These are phyloP conservation scores for Caenorhabditis imperialis DNA, from an alignment of 2,888 invertebrate genomes.

Conservation along the genomic window DNA sequence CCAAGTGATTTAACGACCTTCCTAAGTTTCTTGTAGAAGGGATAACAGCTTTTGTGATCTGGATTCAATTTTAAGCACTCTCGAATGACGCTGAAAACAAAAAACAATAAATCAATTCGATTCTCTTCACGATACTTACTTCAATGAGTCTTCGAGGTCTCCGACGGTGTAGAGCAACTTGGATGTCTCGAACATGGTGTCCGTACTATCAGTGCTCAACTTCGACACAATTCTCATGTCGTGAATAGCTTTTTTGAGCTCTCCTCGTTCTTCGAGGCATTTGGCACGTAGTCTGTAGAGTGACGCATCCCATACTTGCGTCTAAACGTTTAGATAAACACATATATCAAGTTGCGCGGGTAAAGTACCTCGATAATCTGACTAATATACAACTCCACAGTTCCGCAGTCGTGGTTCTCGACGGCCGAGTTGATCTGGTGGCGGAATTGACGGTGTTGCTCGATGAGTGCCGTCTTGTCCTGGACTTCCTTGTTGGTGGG, in stretches of 20 bases:
- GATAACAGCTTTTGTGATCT: constrained; percentile 95
- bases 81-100: constrained; percentile 86
- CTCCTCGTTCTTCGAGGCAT: constrained; percentile 86
- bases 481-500: constrained; percentile 87
- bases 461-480: constrained; percentile 84
- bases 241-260: constrained; percentile 83
- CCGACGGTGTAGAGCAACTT: constrained; percentile 90
- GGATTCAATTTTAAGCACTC: constrained; percentile 97
- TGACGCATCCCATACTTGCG: constrained; percentile 86
- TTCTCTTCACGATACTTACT: constrained; percentile 80
- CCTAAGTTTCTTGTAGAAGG: constrained; percentile 94
- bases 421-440: constrained; percentile 53
- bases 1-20: constrained; percentile 84
- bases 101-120: not conserved
- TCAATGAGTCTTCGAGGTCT: constrained; percentile 90
- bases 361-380: constrained; percentile 73
- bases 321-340: constrained; percentile 78
- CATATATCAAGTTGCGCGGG: not conserved
- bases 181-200: constrained; percentile 88
- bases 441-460: constrained; percentile 80
- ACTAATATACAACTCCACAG: constrained; percentile 83
- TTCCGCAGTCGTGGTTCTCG: constrained; percentile 80
- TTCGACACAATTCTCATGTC: constrained; percentile 84
- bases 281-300: constrained; percentile 90
- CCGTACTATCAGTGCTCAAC: constrained; percentile 91